Evolutionary conservation across 2,888 invertebrate genomes (phyloP).

Genomic region (Microctonus hyperodae): DNA sequence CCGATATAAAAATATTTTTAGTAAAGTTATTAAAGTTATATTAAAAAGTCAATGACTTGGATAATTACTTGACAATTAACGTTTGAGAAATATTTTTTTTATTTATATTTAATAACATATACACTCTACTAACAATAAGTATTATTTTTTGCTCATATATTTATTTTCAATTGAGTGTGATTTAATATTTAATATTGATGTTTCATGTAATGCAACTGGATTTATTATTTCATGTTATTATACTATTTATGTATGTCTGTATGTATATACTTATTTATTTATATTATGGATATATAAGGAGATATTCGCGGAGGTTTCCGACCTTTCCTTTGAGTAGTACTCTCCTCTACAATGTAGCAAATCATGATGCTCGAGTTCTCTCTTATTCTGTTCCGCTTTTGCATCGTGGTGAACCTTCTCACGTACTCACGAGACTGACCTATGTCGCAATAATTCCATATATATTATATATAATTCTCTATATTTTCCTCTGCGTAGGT

Average conservation of each 20-base stretch:
- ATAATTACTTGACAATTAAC: too few relatives aligned
- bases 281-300: neutral
- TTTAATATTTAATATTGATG: neutral
- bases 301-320: slow-evolving; percentile 32
- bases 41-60: too few relatives aligned
- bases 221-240: neutral
- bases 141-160: neutral
- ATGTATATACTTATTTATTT: too few relatives aligned
- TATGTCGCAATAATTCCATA: slow-evolving; percentile 37
- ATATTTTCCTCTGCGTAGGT: slow-evolving; percentile 3
- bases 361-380: slow-evolving; percentile 38
- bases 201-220: neutral
- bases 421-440: slow-evolving; percentile 40
- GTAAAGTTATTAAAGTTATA: too few relatives aligned
- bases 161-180: neutral
- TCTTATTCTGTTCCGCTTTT: slow-evolving; percentile 29
- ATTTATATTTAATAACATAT: too few relatives aligned
- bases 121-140: too few relatives aligned
- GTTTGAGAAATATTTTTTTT: too few relatives aligned
- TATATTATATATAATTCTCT: slow-evolving; percentile 17
- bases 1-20: too few relatives aligned
- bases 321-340: slow-evolving; percentile 37
- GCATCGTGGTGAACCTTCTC: slow-evolving; percentile 36
- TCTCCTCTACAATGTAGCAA: slow-evolving; percentile 26
- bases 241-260: neutral